Conservation (phyloP, 2,113 vertebrate genomes). For the Strigops habroptila region DNA sequence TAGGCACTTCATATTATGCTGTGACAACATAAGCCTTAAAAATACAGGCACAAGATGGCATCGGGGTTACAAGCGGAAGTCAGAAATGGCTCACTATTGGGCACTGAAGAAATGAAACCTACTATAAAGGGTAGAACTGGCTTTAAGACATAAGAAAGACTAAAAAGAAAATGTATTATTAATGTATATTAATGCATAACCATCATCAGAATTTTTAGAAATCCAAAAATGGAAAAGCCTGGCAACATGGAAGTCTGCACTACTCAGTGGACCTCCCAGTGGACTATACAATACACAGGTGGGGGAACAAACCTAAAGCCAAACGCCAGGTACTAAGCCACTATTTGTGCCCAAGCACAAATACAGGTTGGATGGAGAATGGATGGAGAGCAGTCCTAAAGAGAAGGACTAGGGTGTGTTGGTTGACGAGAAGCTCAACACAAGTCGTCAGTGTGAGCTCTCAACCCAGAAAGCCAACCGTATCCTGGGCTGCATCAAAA, state of each 20-base stretch:
- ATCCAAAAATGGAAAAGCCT: neutral
- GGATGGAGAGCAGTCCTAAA: neutral
- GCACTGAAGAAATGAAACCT: neutral
- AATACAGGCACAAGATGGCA: neutral
- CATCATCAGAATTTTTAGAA: neutral
- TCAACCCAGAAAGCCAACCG: neutral
- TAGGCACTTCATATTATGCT: neutral
- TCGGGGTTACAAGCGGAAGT: neutral
- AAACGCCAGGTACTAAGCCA: neutral
- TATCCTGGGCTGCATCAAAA: neutral
- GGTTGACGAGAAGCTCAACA: neutral
- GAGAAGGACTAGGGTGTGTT: neutral
- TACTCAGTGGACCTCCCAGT: neutral
- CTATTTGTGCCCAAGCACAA: neutral
- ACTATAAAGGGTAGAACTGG: neutral
- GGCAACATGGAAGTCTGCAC: neutral
- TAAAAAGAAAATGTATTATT: neutral
- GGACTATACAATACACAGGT: rapidly evolving
- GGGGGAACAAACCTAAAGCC: rapidly evolving
- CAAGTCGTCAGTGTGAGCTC: neutral
- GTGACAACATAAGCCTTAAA: neutral
- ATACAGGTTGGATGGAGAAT: neutral
- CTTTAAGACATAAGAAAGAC: neutral
- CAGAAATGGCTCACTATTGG: neutral
- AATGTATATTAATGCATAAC: neutral